These are phyloP conservation scores for Trichomalopsis sarcophagae DNA, from an alignment of 1,140 invertebrate species.

Conservation along the genomic window DNA sequence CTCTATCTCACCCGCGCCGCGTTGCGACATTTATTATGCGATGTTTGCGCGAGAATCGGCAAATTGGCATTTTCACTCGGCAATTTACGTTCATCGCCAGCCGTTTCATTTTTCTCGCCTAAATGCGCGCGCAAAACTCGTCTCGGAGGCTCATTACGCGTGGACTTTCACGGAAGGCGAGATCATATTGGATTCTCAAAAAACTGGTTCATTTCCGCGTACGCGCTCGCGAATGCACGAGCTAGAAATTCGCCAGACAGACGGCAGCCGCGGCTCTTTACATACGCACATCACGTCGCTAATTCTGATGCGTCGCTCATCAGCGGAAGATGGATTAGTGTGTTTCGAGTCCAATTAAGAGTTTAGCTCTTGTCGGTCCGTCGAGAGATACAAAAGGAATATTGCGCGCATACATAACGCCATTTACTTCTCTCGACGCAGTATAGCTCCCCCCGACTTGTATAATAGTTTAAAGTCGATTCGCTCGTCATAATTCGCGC, in stretches of 20 bases:
- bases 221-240: background rate
- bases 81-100: too few relatives aligned
- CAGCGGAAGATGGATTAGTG: constrained; percentile 42
- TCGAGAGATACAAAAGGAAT: background rate
- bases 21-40: background rate
- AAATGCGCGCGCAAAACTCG: too few relatives aligned
- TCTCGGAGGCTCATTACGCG: background rate
- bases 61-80: background rate
- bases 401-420: constrained; percentile 16
- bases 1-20: background rate
- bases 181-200: constrained; percentile 9
- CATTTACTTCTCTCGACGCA: background rate
- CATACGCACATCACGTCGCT: constrained; percentile 8
- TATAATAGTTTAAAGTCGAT: constrained; percentile 34
- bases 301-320: constrained; percentile 50
- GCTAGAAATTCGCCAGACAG: background rate
- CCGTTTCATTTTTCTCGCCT: too few relatives aligned
- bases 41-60: background rate
- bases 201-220: constrained; percentile 22
- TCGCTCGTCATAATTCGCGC: constrained; percentile 21
- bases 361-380: constrained; percentile 30
- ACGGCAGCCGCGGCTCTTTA: background rate
- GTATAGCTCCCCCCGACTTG: constrained; percentile 8
- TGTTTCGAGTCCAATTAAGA: constrained; percentile 47
- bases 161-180: background rate